Conservation (phyloP, 2,888 invertebrate genomes). For the Halocaridina rubra region DNA sequence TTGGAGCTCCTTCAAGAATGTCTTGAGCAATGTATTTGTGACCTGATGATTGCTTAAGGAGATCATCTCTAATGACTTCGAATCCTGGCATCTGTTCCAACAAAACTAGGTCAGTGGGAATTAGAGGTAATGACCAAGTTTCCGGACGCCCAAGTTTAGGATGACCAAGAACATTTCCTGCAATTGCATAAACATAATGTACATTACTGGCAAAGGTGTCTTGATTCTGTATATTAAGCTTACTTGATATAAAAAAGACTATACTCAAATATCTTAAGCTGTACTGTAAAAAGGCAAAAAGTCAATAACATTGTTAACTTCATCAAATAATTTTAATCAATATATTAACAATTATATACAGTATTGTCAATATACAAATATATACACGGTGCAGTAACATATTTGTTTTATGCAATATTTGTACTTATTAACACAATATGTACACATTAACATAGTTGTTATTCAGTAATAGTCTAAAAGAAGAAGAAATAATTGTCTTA, state of each 20-base stretch:
- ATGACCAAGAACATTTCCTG: conserved; percentile 47
- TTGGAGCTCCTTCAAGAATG: not conserved
- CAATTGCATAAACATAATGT: not conserved
- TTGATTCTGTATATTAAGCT: no score
- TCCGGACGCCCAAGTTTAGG: conserved; percentile 49
- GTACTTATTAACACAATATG: no score
- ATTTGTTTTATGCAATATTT: no score
- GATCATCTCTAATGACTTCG: conserved; percentile 16
- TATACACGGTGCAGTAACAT: no score
- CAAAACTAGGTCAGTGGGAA: conserved; percentile 29
- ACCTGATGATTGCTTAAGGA: conserved; percentile 7
- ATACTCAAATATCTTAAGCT: no score
- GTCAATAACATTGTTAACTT: no score
- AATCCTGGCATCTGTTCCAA: conserved; percentile 32
- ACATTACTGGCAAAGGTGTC: no score
- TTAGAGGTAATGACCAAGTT: conserved; percentile 38
- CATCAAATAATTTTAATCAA: no score
- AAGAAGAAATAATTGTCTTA: conserved; percentile 1
- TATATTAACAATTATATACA: not conserved
- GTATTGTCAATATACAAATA: not conserved
- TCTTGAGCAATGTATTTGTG: conserved; percentile 6
- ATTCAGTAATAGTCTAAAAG: no score
- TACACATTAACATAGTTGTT: no score
- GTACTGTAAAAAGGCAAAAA: no score
- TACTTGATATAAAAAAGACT: no score